Evolutionary conservation across 2,797 vertebrate genomes (phyloP).

Genomic region (Staurois parvus): DNA sequence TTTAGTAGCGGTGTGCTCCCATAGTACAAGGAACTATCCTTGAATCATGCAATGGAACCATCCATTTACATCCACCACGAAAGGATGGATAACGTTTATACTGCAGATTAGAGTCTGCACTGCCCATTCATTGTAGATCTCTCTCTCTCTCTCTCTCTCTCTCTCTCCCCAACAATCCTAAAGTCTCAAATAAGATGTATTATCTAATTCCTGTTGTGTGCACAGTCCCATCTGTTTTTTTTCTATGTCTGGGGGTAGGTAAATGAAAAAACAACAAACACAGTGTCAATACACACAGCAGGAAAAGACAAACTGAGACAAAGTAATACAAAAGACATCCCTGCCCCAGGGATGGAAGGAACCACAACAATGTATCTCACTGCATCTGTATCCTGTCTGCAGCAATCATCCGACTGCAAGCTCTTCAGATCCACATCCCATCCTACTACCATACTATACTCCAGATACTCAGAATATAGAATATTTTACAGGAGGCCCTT

Average conservation of each 20-base stretch:
- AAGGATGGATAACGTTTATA: no score
- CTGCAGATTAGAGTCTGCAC: no score
- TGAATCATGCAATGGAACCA: no score
- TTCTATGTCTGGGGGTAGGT: constrained; percentile 1
- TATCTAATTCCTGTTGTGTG: constrained; percentile 3
- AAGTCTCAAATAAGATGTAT: not conserved
- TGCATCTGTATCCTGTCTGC: constrained; percentile 40
- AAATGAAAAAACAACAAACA: not conserved
- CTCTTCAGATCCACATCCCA: not conserved
- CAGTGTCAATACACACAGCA: constrained; percentile 14
- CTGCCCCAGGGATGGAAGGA: not conserved
- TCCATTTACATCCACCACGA: no score
- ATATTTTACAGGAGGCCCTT: no score
- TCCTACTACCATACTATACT: not conserved
- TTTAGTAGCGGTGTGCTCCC: no score
- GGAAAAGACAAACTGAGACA: constrained; percentile 7
- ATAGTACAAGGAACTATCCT: no score
- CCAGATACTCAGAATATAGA: not conserved
- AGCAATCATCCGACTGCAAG: not conserved
- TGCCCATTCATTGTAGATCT: no score
- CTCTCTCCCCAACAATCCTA: not conserved
- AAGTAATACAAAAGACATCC: not conserved
- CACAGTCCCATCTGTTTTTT: constrained; percentile 14
- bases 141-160: not conserved
- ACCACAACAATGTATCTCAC: not conserved